phyloP scores from a whole-genome alignment of 2,888 invertebrate species.

The Lagria hirta region DNA sequence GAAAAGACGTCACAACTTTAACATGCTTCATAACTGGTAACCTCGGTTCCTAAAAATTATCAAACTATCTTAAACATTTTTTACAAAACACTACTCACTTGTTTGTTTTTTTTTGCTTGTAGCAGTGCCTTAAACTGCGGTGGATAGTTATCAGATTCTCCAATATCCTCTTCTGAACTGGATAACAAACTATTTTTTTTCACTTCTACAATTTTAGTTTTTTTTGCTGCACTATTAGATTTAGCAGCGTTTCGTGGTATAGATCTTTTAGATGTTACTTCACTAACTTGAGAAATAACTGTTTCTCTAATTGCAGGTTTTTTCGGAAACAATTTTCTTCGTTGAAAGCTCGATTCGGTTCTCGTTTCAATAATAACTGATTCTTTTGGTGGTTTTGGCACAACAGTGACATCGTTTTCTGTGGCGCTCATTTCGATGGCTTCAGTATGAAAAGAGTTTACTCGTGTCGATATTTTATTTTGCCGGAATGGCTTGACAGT shows the following conservation, averaged over 20 bases:
- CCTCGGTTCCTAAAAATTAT: constrained; percentile 46
- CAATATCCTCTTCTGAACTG: constrained; percentile 58
- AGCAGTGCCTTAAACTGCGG: constrained; percentile 66
- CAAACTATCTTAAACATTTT: constrained; percentile 34
- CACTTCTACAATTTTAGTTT: constrained; percentile 26
- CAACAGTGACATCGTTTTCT: constrained; percentile 39
- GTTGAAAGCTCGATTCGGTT: constrained; percentile 32
- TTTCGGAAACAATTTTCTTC: constrained; percentile 24
- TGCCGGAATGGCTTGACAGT: constrained; percentile 33
- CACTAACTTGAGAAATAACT: constrained; percentile 46
- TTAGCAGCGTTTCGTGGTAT: constrained; percentile 32
- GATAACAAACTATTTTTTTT: constrained; percentile 28
- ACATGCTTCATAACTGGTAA: constrained; percentile 37
- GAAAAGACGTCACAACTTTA: constrained; percentile 39
- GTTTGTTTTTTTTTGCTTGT: constrained; percentile 58
- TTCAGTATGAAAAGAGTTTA: constrained; percentile 19
- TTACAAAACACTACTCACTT: constrained; percentile 36
- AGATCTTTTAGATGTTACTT: constrained; percentile 48
- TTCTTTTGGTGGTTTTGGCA: constrained; percentile 29
- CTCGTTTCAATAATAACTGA: constrained; percentile 34
- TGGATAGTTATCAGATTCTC: constrained; percentile 65
- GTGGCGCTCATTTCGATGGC: constrained; percentile 40
- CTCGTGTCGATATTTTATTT: constrained; percentile 19
- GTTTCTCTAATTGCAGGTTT: constrained; percentile 42
- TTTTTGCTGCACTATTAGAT: constrained; percentile 19